These are phyloP conservation scores for Hippopotamus amphibius DNA, from an alignment of 2,113 vertebrate species.

Conservation along the genomic window DNA sequence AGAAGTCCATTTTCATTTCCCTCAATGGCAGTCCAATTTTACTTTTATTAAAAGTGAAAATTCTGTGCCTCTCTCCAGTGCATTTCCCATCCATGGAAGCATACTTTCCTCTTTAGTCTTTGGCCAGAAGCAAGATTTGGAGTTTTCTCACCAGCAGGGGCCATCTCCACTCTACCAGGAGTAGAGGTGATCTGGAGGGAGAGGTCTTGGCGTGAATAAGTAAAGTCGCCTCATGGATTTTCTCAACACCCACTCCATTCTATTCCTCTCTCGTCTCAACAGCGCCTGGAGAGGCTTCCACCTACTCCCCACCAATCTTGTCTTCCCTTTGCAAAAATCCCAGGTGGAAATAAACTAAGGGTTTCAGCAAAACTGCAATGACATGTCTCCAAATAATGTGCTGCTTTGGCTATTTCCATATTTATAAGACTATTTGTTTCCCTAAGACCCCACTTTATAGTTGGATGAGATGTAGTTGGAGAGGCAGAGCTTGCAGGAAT, in stretches of 20 bases:
- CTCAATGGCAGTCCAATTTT: constrained; percentile 62
- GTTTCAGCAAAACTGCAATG: not conserved
- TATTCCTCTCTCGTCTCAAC: not conserved
- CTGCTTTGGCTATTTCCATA: not conserved
- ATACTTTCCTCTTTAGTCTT: constrained; percentile 48
- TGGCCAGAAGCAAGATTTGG: not conserved
- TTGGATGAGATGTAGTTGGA: not conserved
- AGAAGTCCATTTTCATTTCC: constrained; percentile 57
- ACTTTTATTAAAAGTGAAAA: constrained; percentile 75
- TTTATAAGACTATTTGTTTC: not conserved
- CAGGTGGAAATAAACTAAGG: not conserved
- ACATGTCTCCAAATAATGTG: not conserved
- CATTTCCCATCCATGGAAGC: constrained; percentile 13
- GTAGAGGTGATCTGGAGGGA: not conserved
- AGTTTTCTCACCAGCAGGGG: not conserved
- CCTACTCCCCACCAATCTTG: not conserved
- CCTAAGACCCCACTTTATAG: not conserved
- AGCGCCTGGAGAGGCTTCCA: not conserved
- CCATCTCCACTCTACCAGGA: not conserved
- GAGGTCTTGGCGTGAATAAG: not conserved
- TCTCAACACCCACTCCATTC: not conserved
- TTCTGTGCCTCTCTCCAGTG: constrained; percentile 38
- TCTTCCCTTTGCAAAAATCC: not conserved
- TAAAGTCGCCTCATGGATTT: not conserved
- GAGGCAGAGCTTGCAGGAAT: not conserved